Evolutionary conservation across 2,113 vertebrate genomes (phyloP).

Genomic region (Thamnophis sirtalis): DNA sequence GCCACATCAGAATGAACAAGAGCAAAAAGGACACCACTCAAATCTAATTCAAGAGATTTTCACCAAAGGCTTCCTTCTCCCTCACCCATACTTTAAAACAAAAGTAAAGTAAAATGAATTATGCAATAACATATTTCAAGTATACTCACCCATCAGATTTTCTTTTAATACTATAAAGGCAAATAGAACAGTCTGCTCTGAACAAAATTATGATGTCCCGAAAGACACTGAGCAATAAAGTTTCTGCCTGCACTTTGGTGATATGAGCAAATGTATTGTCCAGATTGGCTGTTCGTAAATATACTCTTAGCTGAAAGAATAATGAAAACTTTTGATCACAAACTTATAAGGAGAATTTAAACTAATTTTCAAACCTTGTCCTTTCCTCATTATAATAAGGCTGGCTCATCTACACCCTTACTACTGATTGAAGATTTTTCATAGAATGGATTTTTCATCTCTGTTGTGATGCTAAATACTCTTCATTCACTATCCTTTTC

Average conservation of each 20-base stretch:
- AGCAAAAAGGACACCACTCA: background rate
- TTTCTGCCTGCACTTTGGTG: slow-evolving; percentile 87
- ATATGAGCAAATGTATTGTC: slow-evolving; percentile 94
- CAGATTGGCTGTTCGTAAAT: slow-evolving; percentile 90
- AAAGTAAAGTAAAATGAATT: background rate
- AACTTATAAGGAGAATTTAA: background rate
- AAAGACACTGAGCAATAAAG: slow-evolving; percentile 92
- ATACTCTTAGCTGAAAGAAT: slow-evolving; percentile 82
- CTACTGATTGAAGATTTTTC: background rate
- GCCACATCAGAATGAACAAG: background rate
- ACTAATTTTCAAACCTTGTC: background rate
- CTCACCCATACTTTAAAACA: background rate
- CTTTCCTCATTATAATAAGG: background rate
- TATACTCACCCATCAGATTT: slow-evolving; percentile 81
- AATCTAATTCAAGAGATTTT: background rate
- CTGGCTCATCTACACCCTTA: background rate
- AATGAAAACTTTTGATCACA: background rate
- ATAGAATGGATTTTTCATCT: background rate
- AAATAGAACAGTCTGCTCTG: slow-evolving; percentile 93
- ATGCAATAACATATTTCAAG: background rate
- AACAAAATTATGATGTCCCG: slow-evolving; percentile 91
- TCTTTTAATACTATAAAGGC: slow-evolving; percentile 92
- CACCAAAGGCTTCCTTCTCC: background rate
- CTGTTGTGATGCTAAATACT: background rate
- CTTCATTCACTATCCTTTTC: background rate